Evolutionary conservation across 2,888 invertebrate species (phyloP).

Genomic region (Onchidella celtica): DNA sequence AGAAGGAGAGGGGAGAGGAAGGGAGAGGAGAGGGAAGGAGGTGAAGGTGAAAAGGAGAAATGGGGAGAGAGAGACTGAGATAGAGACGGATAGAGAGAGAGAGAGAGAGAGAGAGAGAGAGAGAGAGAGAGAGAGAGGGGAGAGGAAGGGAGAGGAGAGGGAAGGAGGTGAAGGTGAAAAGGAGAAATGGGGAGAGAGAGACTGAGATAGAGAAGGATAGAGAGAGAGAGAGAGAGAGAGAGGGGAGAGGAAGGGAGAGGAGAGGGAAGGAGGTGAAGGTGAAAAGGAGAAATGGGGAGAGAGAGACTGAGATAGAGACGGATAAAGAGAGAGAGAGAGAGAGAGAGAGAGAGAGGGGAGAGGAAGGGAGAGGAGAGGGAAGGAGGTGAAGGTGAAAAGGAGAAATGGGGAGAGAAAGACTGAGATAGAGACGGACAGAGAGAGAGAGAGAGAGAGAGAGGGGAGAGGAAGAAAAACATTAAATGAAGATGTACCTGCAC

Average conservation of each 20-base stretch:
- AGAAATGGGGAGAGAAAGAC: background rate
- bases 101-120: too few relatives aligned
- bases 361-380: background rate
- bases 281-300: background rate
- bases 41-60: too few relatives aligned
- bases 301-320: slow-evolving; percentile 20
- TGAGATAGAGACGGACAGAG: slow-evolving; percentile 14
- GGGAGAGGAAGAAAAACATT: slow-evolving; percentile 1
- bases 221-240: slow-evolving; percentile 24
- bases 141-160: background rate
- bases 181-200: background rate
- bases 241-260: slow-evolving; percentile 1
- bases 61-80: too few relatives aligned
- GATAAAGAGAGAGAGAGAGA: slow-evolving; percentile 22
- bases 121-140: too few relatives aligned
- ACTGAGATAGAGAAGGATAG: slow-evolving; percentile 10
- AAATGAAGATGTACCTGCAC: background rate
- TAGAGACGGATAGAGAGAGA: too few relatives aligned
- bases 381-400: background rate
- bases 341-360: slow-evolving; percentile 28
- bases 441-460: slow-evolving; percentile 24
- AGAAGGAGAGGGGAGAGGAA: too few relatives aligned
- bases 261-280: slow-evolving; percentile 11
- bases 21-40: too few relatives aligned
- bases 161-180: background rate